These are phyloP conservation scores for Aleiodes testaceus DNA, from an alignment of 2,888 invertebrate species.

Conservation along the genomic window DNA sequence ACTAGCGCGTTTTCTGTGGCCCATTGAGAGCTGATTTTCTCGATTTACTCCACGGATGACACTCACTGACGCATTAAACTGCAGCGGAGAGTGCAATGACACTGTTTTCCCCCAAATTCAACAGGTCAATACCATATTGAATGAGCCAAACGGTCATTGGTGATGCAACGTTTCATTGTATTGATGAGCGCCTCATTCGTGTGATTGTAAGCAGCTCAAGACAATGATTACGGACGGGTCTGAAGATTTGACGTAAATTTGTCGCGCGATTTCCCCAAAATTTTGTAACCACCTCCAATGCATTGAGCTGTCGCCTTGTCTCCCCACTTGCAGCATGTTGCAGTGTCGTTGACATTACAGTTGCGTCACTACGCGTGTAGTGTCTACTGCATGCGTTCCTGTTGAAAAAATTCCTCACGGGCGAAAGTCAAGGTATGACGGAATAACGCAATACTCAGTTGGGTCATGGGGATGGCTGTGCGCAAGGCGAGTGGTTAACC, in stretches of 20 bases:
- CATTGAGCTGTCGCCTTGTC: conserved; percentile 41
- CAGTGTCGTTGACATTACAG: conserved; percentile 59
- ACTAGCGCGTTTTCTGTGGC: conserved; percentile 22
- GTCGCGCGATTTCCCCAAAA: conserved; percentile 68
- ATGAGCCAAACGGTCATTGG: background rate
- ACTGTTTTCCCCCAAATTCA: conserved; percentile 71
- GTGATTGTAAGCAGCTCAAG: background rate
- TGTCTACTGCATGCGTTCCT: conserved; percentile 68
- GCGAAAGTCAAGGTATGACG: conserved; percentile 71
- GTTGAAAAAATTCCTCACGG: conserved; percentile 73
- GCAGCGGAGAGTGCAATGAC: conserved; percentile 60
- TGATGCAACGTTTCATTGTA: background rate
- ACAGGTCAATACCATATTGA: conserved; percentile 29
- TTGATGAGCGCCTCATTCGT: background rate
- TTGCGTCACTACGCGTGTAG: conserved; percentile 60
- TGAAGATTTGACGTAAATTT: background rate
- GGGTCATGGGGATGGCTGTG: conserved; percentile 4
- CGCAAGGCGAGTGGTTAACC: conserved; percentile 9
- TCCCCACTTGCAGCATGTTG: conserved; percentile 36
- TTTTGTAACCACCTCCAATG: conserved; percentile 53
- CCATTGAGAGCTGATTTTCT: conserved; percentile 45
- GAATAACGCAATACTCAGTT: conserved; percentile 60
- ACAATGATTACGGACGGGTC: background rate
- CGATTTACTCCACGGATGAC: conserved; percentile 18
- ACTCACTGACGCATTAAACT: conserved; percentile 20